Base-by-base conservation (phyloP, 1,140 invertebrate species). In the Temnothorax longispinosus region DNA sequence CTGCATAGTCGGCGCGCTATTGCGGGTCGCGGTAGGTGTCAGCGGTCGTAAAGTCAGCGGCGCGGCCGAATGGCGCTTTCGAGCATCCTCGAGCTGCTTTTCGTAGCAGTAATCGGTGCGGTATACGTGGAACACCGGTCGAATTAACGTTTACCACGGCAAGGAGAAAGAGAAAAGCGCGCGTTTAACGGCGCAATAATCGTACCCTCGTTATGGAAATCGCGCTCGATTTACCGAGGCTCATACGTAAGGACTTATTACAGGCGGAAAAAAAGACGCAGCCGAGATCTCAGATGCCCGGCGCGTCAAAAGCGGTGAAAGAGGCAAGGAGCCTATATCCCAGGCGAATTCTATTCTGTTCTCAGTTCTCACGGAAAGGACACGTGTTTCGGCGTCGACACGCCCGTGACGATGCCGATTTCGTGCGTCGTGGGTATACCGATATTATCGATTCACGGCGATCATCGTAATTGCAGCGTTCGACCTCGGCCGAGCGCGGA, bases 131-230 rank as follows among this genome's bases (percentile, higher is more conserved):
- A 74, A 78, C 52, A 67, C 87, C 87, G 72, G 76, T 91, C 88
- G 85, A 89, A 92, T 94, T 91, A 92, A 93, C 93, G 90, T 93
- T 92, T 89, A 87, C 88, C 85, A 86, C 87, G 87, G 87, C 76
- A 84, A 60, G 69, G 56, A 35, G 69, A 60, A 52, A 27, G 32
- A 38, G 62, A 69, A 38, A 87, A 91, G 74, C 76, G 60, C 56
- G 85, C 65, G 47, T 89, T 93, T 94, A 94, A 94, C 91, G 88
- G 89, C 88, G 82, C 88, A 93, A 93, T 87, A 92, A 93, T 93
- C 88, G 77, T 62, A 69, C 60, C 87, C 62, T 91, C 89, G 86
- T 91, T 90, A 90, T 91, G 89, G 80, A 90, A 18, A 56, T 38
- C 52, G 11, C 52, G 50, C 50, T 75, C 11, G 72, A 21, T 75